Percentiles rank a stretch among this genome's conserved stretches.
These are phyloP conservation scores for Microctenopoma stevenorrisi DNA, from an alignment of 2,797 vertebrate genomes.

Conservation along the genomic window DNA sequence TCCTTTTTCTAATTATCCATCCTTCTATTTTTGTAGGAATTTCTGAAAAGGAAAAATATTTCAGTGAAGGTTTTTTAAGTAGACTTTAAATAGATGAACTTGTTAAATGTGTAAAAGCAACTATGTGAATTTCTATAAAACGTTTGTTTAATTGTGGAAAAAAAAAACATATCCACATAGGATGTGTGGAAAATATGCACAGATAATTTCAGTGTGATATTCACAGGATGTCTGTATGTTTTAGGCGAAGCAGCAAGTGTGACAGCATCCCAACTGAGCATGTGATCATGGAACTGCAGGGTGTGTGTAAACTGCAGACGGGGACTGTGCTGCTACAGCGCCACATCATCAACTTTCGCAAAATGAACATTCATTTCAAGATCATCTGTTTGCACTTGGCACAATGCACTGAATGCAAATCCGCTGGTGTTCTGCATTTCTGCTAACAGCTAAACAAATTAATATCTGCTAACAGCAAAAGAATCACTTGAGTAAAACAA, in stretches of 20 bases:
- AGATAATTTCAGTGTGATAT: background rate
- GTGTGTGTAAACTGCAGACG: constrained; percentile 11
- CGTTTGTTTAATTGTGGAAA: background rate
- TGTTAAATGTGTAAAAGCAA: background rate
- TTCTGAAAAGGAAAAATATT: too few relatives aligned
- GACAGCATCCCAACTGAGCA: constrained; percentile 13
- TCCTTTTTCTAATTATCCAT: too few relatives aligned
- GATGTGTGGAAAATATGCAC: background rate
- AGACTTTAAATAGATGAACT: background rate
- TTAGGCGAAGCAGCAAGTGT: constrained; percentile 1
- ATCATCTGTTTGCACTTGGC: constrained; percentile 20
- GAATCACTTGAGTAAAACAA: constrained; percentile 13
- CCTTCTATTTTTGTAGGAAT: too few relatives aligned
- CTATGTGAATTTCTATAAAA: background rate
- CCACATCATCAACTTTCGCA: constrained; percentile 7
- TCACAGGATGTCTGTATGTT: background rate
- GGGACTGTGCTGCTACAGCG: background rate
- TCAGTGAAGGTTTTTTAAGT: too few relatives aligned
- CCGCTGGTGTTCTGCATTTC: background rate
- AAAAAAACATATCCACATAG: background rate
- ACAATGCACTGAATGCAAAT: background rate
- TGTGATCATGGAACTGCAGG: background rate
- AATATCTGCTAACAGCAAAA: background rate
- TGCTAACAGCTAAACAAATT: constrained; percentile 13
- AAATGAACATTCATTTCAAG: constrained; percentile 3